These are phyloP conservation scores for Cirrhinus molitorella DNA, from an alignment of 2,797 vertebrate species.

Conservation along the genomic window DNA sequence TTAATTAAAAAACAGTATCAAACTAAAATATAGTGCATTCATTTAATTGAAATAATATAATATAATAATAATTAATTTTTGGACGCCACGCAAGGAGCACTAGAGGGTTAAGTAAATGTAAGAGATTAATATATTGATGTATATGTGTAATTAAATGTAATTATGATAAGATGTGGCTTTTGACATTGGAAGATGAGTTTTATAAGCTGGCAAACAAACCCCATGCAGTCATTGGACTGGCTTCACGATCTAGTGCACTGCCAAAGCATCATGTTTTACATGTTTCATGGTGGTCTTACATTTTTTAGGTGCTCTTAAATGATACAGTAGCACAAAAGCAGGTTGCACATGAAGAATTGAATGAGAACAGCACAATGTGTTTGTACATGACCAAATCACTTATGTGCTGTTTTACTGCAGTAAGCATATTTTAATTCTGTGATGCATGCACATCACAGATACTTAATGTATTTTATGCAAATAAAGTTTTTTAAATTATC, in stretches of 20 bases:
- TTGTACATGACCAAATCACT: no score
- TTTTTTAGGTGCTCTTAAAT: background rate
- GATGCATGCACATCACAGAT: background rate
- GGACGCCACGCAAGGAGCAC: no score
- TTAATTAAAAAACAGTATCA: background rate
- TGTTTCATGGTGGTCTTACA: background rate
- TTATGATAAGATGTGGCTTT: background rate
- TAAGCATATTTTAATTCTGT: background rate
- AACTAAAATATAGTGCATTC: no score
- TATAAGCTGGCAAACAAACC: background rate
- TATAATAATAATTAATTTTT: no score
- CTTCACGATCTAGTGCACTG: background rate
- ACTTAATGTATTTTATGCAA: background rate
- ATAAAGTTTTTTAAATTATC: background rate
- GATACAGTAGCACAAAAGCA: slow-evolving; percentile 1
- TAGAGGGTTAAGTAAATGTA: no score
- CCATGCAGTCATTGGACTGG: background rate
- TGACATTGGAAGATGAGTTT: background rate
- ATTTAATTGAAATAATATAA: no score
- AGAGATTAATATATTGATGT: background rate
- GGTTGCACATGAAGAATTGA: background rate
- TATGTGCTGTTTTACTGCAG: background rate
- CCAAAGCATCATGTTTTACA: background rate
- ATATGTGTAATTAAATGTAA: background rate
- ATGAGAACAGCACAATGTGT: background rate